Evolutionary conservation across 2,888 invertebrate species (phyloP).

Genomic region (Watsonalla cultraria): DNA sequence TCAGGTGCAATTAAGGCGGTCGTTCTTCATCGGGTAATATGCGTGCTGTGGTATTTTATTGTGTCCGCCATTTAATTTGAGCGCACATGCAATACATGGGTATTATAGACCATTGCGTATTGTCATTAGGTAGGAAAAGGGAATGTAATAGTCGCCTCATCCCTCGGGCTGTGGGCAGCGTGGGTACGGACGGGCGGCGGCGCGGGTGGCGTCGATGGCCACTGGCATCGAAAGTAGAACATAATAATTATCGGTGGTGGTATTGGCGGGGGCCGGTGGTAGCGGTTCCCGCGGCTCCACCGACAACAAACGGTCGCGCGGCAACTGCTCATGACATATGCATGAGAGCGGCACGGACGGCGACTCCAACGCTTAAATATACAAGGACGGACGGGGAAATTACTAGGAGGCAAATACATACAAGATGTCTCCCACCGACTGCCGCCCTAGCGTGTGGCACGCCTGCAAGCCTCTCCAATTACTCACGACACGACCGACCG

Average conservation of each 20-base stretch:
- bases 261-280: conserved; percentile 46
- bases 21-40: conserved; percentile 17
- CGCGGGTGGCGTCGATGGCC: conserved; percentile 50
- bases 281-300: conserved; percentile 66
- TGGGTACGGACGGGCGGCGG: conserved; percentile 23
- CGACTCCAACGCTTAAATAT: conserved; percentile 63
- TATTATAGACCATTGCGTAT: conserved; percentile 37
- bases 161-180: conserved; percentile 41
- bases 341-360: conserved; percentile 68
- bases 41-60: conserved; percentile 57
- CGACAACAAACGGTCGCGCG: conserved; percentile 76
- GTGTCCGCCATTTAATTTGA: conserved; percentile 66
- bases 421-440: conserved; percentile 7
- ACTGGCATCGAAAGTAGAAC: conserved; percentile 68
- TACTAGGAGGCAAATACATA: conserved; percentile 71
- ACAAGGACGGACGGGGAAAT: conserved; percentile 71
- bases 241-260: conserved; percentile 69
- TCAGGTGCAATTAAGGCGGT: too few relatives aligned
- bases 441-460: conserved; percentile 54
- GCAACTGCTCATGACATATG: conserved; percentile 79
- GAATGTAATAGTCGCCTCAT: conserved; percentile 71
- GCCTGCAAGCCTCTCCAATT: conserved; percentile 55
- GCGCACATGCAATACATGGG: conserved; percentile 58
- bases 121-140: conserved; percentile 46
- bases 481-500: conserved; percentile 61